Conservation (phyloP, 2,888 invertebrate genomes). For the Aelia acuminata region DNA sequence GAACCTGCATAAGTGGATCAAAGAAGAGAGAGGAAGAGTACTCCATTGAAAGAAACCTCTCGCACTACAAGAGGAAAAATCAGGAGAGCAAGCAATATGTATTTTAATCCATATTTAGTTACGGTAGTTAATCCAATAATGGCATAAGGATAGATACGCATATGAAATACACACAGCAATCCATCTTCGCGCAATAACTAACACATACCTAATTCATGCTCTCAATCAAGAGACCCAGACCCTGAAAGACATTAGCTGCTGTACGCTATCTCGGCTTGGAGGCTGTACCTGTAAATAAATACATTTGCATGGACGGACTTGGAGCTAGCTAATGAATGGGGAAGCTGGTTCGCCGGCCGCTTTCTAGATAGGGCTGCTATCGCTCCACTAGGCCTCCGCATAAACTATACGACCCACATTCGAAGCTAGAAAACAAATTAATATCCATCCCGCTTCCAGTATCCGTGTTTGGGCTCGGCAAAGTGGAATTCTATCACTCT, state of each 20-base stretch:
- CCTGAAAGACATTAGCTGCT: neutral
- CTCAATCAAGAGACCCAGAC: neutral
- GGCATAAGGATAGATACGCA: no score
- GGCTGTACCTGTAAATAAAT: neutral
- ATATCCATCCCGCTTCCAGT: neutral
- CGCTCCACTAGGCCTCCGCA: neutral
- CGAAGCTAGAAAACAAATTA: constrained; percentile 26
- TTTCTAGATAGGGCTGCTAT: constrained; percentile 9
- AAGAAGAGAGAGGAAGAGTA: no score
- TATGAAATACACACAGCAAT: no score
- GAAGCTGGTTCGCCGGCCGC: neutral
- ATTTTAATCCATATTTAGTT: no score
- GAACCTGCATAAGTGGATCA: no score
- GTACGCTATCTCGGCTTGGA: neutral
- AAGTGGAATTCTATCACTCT: neutral
- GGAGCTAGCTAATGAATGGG: neutral
- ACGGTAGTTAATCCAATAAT: no score
- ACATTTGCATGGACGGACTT: neutral
- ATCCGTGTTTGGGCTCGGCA: neutral
- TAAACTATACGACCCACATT: constrained; percentile 24
- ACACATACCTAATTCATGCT: no score
- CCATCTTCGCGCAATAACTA: no score
- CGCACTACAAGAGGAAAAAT: no score
- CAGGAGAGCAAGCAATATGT: no score
- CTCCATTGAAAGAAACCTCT: no score